These are phyloP conservation scores for Cydia strobilella DNA, from an alignment of 1,140 invertebrate genomes.

Conservation along the genomic window DNA sequence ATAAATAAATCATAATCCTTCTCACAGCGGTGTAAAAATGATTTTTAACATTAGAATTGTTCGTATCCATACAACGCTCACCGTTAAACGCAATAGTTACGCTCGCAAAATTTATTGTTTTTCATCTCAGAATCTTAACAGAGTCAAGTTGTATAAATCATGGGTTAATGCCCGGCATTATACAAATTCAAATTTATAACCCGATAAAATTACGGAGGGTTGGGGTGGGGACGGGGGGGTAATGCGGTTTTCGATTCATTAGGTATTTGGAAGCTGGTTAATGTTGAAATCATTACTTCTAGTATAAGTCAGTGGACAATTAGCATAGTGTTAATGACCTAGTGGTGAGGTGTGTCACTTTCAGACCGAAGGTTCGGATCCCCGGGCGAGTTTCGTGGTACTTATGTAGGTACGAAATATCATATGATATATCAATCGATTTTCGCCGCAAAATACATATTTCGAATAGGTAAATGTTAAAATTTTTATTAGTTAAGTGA, in stretches of 20 bases:
- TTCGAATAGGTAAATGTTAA: too few relatives aligned
- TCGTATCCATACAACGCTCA: constrained; percentile 50
- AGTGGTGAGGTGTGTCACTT: too few relatives aligned
- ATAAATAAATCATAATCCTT: too few relatives aligned
- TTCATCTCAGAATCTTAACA: constrained; percentile 80
- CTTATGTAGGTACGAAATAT: too few relatives aligned
- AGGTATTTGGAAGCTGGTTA: constrained; percentile 34
- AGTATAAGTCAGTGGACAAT: too few relatives aligned
- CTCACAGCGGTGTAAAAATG: too few relatives aligned
- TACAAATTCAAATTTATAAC: constrained; percentile 81
- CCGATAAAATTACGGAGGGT: constrained; percentile 80
- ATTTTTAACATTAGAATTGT: constrained; percentile 10
- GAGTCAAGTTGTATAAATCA: constrained; percentile 79
- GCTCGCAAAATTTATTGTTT: constrained; percentile 78
- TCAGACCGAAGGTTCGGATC: too few relatives aligned
- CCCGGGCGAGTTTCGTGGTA: too few relatives aligned
- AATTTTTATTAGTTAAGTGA: too few relatives aligned
- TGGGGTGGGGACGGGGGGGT: constrained; percentile 55
- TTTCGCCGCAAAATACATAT: too few relatives aligned
- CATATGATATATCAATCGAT: too few relatives aligned
- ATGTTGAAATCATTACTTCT: background rate
- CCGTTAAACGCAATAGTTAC: constrained; percentile 78
- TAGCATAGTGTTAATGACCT: too few relatives aligned
- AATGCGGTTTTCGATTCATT: constrained; percentile 70
- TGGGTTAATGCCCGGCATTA: constrained; percentile 78